These are phyloP conservation scores for Lepus townsendii DNA, from an alignment of 2,797 vertebrate species.

Conservation along the genomic window DNA sequence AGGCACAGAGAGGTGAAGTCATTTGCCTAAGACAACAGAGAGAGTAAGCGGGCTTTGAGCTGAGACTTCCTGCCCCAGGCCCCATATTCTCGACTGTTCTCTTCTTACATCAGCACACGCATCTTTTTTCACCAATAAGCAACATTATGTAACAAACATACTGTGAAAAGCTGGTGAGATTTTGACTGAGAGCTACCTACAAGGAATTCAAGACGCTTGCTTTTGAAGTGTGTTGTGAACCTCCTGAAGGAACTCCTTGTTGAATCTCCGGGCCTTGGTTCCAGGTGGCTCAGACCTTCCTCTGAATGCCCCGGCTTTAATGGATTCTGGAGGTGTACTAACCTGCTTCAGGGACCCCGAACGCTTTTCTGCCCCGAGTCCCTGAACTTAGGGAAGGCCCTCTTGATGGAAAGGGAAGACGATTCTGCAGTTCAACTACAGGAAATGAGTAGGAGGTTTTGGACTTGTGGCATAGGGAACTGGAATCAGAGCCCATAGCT, in stretches of 20 bases:
- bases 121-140: neutral
- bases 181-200: slow-evolving; percentile 38
- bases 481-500: neutral
- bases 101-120: neutral
- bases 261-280: neutral
- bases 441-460: neutral
- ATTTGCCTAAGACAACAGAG: neutral
- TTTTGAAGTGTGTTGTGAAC: slow-evolving; percentile 29
- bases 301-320: neutral
- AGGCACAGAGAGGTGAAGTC: neutral
- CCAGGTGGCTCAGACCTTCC: neutral
- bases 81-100: neutral
- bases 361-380: neutral
- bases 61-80: neutral
- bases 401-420: neutral
- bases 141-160: neutral
- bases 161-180: slow-evolving; percentile 6
- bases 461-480: neutral
- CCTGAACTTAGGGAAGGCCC: neutral
- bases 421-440: neutral
- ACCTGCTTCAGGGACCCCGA: neutral
- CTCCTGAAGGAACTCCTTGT: neutral
- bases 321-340: slow-evolving; percentile 51
- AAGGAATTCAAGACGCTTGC: neutral
- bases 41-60: neutral